These are phyloP conservation scores for Diloba caeruleocephala DNA, from an alignment of 2,888 invertebrate species.

Conservation along the genomic window DNA sequence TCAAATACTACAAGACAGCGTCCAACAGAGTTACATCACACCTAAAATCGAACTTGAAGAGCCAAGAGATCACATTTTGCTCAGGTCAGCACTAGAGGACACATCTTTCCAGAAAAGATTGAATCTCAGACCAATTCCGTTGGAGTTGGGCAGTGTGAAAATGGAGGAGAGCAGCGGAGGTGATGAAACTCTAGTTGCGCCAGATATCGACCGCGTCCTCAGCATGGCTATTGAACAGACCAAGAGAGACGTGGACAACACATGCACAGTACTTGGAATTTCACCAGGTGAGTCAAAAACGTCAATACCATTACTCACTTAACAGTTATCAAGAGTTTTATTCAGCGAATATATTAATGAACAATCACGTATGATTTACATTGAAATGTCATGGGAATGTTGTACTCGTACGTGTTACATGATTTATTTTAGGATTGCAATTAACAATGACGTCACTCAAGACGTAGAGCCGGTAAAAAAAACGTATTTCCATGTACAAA, in stretches of 20 bases:
- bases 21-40: constrained; percentile 79
- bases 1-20: constrained; percentile 84
- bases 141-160: constrained; percentile 90
- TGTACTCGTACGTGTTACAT: constrained; percentile 56
- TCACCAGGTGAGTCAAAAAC: constrained; percentile 93
- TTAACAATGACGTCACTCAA: constrained; percentile 78
- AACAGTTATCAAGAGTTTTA: constrained; percentile 41
- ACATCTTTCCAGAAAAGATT: constrained; percentile 95
- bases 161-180: constrained; percentile 92
- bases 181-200: constrained; percentile 90
- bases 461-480: constrained; percentile 65
- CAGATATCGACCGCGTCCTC: constrained; percentile 94
- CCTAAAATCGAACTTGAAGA: constrained; percentile 89
- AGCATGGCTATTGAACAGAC: constrained; percentile 96
- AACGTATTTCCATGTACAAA: constrained; percentile 69
- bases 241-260: constrained; percentile 95
- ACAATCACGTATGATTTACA: constrained; percentile 54
- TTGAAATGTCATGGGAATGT: constrained; percentile 63
- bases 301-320: constrained; percentile 50
- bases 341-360: constrained; percentile 49
- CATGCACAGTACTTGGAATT: constrained; percentile 95
- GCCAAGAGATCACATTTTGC: constrained; percentile 92
- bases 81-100: constrained; percentile 94
- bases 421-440: constrained; percentile 56
- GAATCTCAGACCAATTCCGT: constrained; percentile 94